Evolutionary conservation across 2,113 vertebrate species (phyloP).

Genomic region (Pyxicephalus adspersus): DNA sequence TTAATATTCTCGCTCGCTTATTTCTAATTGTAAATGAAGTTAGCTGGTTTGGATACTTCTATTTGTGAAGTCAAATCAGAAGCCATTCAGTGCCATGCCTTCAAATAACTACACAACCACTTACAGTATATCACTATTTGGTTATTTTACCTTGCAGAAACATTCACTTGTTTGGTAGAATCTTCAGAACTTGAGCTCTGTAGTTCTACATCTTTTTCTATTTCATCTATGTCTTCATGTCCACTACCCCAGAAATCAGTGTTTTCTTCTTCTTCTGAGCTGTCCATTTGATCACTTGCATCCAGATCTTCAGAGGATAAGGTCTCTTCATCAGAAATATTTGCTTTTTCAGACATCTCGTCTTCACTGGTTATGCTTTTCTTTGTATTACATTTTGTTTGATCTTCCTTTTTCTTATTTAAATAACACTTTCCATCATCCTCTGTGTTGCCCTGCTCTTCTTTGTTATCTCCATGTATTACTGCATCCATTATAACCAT

Average conservation of each 20-base stretch:
- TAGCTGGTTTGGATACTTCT: no score
- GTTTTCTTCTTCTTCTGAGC: constrained; percentile 25
- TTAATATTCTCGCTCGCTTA: no score
- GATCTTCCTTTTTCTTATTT: background rate
- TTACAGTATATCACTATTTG: background rate
- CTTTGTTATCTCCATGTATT: background rate
- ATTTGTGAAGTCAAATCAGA: no score
- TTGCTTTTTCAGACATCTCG: background rate
- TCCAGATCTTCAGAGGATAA: background rate
- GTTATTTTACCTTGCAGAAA: background rate
- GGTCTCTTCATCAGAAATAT: background rate
- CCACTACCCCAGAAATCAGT: background rate
- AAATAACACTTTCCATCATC: background rate
- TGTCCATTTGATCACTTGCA: background rate
- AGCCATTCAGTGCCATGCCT: no score
- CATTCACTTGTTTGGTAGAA: background rate
- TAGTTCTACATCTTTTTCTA: background rate
- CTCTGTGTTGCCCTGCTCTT: background rate
- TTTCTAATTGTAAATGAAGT: no score
- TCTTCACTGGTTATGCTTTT: background rate
- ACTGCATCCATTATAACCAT: background rate
- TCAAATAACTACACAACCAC: no score
- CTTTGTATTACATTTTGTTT: background rate
- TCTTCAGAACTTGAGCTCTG: no score
- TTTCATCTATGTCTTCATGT: background rate